phyloP scores from a whole-genome alignment of 2,888 invertebrate species.

The Operophtera brumata region DNA sequence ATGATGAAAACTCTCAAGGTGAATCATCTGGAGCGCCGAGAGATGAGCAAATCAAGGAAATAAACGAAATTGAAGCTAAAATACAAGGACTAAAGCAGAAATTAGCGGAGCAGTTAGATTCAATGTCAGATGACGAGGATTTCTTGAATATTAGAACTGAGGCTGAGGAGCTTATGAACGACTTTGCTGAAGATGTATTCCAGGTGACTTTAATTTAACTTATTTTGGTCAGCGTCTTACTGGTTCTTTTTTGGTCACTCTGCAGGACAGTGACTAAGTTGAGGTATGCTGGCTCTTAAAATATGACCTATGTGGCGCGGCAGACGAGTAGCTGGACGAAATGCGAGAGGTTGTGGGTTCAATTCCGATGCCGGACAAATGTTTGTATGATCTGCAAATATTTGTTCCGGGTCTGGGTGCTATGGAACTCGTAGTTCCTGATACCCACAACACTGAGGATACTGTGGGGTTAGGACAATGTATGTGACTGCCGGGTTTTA shows the following conservation, averaged over 20 bases:
- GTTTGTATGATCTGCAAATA: too few species aligned
- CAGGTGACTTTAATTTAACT: slow-evolving; percentile 47
- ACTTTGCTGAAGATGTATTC: slow-evolving; percentile 74
- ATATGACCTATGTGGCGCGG: neutral
- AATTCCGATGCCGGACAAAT: neutral
- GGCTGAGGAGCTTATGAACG: slow-evolving; percentile 79
- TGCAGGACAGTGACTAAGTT: too few species aligned
- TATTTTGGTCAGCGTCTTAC: neutral
- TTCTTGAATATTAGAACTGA: slow-evolving; percentile 84
- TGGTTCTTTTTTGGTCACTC: too few species aligned
- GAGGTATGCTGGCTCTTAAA: too few species aligned
- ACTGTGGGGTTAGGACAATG: too few species aligned
- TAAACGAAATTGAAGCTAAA: slow-evolving; percentile 82
- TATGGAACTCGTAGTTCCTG: too few species aligned
- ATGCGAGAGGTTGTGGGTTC: too few species aligned
- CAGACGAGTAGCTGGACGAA: too few species aligned
- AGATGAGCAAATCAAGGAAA: slow-evolving; percentile 66
- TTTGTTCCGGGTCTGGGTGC: too few species aligned
- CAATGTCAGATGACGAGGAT: slow-evolving; percentile 84
- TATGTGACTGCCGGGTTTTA: too few species aligned
- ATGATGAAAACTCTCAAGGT: slow-evolving; percentile 22
- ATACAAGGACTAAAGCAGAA: slow-evolving; percentile 76
- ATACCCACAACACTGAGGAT: too few species aligned
- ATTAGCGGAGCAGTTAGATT: slow-evolving; percentile 71
- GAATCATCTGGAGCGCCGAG: slow-evolving; percentile 26